phyloP scores from a whole-genome alignment of 2,797 vertebrate species.

The Zenarchopterus dispar region DNA sequence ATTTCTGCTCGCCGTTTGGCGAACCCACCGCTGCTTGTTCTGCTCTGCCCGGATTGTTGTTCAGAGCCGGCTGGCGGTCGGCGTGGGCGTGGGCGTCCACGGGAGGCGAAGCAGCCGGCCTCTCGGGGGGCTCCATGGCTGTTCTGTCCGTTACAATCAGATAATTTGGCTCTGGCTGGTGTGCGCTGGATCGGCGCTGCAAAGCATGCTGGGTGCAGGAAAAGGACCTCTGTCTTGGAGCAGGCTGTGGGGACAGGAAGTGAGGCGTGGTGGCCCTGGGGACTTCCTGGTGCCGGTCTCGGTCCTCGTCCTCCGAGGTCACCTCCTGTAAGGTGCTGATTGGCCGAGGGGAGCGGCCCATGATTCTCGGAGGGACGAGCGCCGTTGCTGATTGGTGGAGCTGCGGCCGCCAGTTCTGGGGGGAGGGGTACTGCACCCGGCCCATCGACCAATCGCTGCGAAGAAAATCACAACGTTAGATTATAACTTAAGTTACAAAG shows the following conservation, averaged over 20 bases:
- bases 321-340: constrained; percentile 87
- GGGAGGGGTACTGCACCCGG: constrained; percentile 72
- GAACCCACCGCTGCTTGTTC: constrained; percentile 47
- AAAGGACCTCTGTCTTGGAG: constrained; percentile 83
- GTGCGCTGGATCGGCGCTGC: constrained; percentile 76
- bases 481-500: neutral
- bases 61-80: constrained; percentile 41
- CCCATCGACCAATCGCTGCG: constrained; percentile 79
- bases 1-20: constrained; percentile 65
- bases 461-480: constrained; percentile 20
- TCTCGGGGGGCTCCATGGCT: constrained; percentile 71
- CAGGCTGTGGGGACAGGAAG: constrained; percentile 81
- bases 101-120: constrained; percentile 61
- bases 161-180: constrained; percentile 75
- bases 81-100: constrained; percentile 47
- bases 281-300: constrained; percentile 72
- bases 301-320: constrained; percentile 85
- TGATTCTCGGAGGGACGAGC: constrained; percentile 83
- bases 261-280: constrained; percentile 74
- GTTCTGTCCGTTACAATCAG: constrained; percentile 67
- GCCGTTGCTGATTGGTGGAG: constrained; percentile 83
- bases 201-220: constrained; percentile 85
- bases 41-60: constrained; percentile 23
- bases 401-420: constrained; percentile 82
- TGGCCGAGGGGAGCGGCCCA: constrained; percentile 80